Conservation (phyloP, 1,140 invertebrate genomes). For the Micrasema minimum region DNA sequence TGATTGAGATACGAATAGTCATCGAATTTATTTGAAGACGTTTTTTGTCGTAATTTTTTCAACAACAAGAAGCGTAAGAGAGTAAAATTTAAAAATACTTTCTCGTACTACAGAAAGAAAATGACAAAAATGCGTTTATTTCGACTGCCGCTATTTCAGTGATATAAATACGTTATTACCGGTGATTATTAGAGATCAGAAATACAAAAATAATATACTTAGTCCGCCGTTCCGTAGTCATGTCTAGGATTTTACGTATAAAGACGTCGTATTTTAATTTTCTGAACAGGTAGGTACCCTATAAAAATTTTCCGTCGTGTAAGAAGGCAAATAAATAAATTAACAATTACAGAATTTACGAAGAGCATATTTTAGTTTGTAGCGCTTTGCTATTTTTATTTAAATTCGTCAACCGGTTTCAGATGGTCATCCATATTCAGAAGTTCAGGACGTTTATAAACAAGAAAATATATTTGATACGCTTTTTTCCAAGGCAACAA, state of each 20-base stretch:
- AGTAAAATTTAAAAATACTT: constrained; percentile 15
- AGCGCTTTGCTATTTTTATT: too few relatives aligned
- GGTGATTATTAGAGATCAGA: constrained; percentile 8
- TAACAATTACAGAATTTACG: too few relatives aligned
- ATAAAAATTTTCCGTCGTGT: too few relatives aligned
- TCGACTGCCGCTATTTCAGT: constrained; percentile 19
- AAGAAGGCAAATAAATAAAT: too few relatives aligned
- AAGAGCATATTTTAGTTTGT: too few relatives aligned
- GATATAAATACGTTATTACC: neutral
- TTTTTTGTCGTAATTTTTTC: constrained; percentile 17
- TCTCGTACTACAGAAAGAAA: constrained; percentile 2
- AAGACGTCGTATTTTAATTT: neutral
- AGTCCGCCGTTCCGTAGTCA: neutral
- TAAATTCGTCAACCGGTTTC: too few relatives aligned
- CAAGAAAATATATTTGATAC: too few relatives aligned
- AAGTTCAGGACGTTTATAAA: too few relatives aligned
- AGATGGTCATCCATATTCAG: too few relatives aligned
- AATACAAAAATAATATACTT: constrained; percentile 1
- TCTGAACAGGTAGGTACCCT: too few relatives aligned
- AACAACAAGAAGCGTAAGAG: neutral
- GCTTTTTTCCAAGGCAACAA: too few relatives aligned
- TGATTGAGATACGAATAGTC: constrained; percentile 26
- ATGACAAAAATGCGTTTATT: constrained; percentile 14
- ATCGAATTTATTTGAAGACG: constrained; percentile 10
- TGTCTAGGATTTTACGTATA: constrained; percentile 1